Percentiles rank a stretch among this genome's conserved stretches.
Evolutionary conservation across 2,797 vertebrate species (phyloP).

Genomic region (Syngnathus rostellatus): DNA sequence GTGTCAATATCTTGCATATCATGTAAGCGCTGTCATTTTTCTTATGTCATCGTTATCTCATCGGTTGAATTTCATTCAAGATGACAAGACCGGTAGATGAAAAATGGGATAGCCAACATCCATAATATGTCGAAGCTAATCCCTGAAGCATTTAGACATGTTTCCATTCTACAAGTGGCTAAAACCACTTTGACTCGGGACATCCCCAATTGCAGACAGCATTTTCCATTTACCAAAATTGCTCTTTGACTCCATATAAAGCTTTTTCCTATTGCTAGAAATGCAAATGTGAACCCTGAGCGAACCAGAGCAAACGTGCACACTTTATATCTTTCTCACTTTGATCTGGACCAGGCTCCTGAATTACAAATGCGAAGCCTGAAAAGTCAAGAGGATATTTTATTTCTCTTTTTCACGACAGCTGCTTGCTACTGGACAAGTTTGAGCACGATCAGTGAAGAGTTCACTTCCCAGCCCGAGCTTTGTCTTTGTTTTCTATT

Average conservation of each 20-base stretch:
- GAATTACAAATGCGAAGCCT: background rate
- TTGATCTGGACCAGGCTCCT: conserved; percentile 11
- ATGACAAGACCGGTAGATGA: background rate
- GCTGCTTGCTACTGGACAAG: conserved; percentile 47
- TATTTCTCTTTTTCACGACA: background rate
- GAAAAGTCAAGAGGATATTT: no score
- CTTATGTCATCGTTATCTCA: no score
- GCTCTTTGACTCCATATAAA: background rate
- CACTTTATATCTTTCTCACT: conserved; percentile 3
- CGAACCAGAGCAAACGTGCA: background rate
- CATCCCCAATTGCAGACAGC: background rate
- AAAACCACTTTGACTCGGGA: no score
- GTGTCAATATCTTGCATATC: background rate
- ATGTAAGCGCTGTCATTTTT: background rate
- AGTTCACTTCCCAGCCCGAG: conserved; percentile 23
- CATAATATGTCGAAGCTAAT: background rate
- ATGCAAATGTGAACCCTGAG: conserved; percentile 2
- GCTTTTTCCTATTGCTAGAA: background rate
- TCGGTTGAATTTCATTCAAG: no score
- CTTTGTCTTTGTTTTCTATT: conserved; percentile 40
- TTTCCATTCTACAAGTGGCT: background rate
- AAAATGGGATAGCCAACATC: background rate
- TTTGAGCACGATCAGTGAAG: conserved; percentile 39
- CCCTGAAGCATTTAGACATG: background rate
- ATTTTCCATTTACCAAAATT: background rate